Evolutionary conservation across 1,140 invertebrate species (phyloP).

Genomic region (Penaeus vannamei): DNA sequence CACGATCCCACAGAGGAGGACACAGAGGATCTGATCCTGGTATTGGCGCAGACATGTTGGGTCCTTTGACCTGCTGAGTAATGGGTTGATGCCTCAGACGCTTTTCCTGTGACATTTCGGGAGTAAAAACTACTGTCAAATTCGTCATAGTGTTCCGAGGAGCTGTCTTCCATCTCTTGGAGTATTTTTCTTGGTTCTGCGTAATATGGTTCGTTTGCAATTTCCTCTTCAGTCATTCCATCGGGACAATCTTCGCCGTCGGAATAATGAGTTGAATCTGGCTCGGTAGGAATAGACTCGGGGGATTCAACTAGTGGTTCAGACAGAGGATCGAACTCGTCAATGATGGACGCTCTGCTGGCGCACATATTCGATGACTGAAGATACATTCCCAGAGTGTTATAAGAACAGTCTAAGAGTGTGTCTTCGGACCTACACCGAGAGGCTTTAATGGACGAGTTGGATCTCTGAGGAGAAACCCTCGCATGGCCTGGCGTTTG

Average conservation of each 20-base stretch:
- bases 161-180: background rate
- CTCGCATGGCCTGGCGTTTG: background rate
- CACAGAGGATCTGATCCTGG: background rate
- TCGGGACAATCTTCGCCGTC: background rate
- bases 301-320: background rate
- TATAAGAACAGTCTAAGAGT: conserved; percentile 39
- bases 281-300: background rate
- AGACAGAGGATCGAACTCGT: conserved; percentile 53
- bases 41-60: background rate
- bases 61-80: background rate
- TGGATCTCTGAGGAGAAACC: conserved; percentile 32
- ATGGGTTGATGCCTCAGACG: background rate
- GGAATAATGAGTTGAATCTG: background rate
- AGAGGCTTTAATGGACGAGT: background rate
- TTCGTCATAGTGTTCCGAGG: background rate
- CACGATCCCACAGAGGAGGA: background rate
- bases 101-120: background rate
- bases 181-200: background rate
- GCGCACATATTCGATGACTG: background rate
- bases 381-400: conserved; percentile 19
- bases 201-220: background rate
- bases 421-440: conserved; percentile 50
- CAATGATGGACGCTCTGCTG: conserved; percentile 44
- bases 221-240: background rate
- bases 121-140: background rate